Base-by-base conservation (phyloP, 2,888 invertebrate genomes). In the Sturmia bella region DNA sequence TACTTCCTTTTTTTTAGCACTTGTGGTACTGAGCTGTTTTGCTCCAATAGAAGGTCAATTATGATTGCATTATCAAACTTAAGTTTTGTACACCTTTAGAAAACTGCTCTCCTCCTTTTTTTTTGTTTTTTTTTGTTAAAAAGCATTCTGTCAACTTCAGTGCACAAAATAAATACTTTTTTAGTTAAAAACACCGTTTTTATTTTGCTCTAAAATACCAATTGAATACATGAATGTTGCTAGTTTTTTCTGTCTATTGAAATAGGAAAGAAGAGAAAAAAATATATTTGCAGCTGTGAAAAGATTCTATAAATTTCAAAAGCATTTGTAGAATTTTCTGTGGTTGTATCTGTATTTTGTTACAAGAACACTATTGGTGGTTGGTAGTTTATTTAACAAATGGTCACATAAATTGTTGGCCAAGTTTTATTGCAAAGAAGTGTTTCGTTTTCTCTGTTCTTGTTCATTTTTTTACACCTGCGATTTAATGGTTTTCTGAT, bases 331-430 rank as follows among this genome's bases (percentile, higher is more conserved):
- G 4, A n/a, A n/a, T 63, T 48, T 3, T 52, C 1, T 3, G 7
- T 13, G 11, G 27, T 48, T 32, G 21, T 45, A n/a, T 45, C 7
- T 56, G 32, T 39, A 9, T 64, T 56, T 37, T 4, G 1, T 41
- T 17, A 54, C 32, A 41, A 24, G 12, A 5, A 9, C n/a, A 45
- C 2, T 15, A 19, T 48, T 27, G 3, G 21, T 48, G 19, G 56
- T 21, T 45, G 6, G 59, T 37, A 43, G 76, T 76, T 68, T 69
- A 37, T 76, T 69, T 76, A 37, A 76, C n/a, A 63, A 76, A 76
- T 76, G 61, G 27, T 39, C 45, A 39, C 43, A 76, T 69, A 61
- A 45, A 69, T 69, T 54, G 41, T 37, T 24, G 24, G 2, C 7
- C 13, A 43, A 54, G 13, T 43, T 39, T 63, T 43, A 41, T 61